Evolutionary conservation across 2,888 invertebrate species (phyloP).

Genomic region (Melanargia galathea): DNA sequence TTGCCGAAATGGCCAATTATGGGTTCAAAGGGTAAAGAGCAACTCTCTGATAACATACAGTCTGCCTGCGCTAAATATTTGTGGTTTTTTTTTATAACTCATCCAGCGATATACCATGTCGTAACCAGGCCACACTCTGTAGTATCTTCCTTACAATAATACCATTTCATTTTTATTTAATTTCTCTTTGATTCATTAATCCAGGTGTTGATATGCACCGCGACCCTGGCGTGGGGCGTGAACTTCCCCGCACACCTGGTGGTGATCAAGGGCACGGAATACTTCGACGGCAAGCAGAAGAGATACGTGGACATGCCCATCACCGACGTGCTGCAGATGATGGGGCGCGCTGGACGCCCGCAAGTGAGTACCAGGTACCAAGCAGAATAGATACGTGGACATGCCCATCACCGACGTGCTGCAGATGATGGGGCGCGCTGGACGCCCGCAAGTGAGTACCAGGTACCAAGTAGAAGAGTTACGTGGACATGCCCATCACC

Average conservation of each 20-base stretch:
- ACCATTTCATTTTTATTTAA: no score
- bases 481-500: constrained; percentile 99
- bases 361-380: constrained; percentile 69
- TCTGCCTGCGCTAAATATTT: no score
- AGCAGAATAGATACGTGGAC: constrained; percentile 97
- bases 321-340: constrained; percentile 99
- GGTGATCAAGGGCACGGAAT: constrained; percentile 99
- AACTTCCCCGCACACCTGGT: constrained; percentile 99
- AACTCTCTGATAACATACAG: no score
- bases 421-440: constrained; percentile 99
- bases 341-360: constrained; percentile 98
- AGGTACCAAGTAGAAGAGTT: constrained; percentile 89
- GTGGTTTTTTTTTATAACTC: no score
- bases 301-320: constrained; percentile 99
- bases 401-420: constrained; percentile 99
- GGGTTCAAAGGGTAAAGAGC: no score
- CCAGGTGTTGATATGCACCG: constrained; percentile 95
- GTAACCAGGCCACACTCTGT: no score
- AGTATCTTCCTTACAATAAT: no score
- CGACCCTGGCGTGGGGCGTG: constrained; percentile 99
- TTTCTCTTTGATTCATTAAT: no score
- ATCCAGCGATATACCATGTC: no score
- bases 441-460: constrained; percentile 86
- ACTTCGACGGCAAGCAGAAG: constrained; percentile 97
- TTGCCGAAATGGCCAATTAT: no score